Base-by-base conservation (phyloP, 2,113 vertebrate species). In the Gallinago jamesoni region DNA sequence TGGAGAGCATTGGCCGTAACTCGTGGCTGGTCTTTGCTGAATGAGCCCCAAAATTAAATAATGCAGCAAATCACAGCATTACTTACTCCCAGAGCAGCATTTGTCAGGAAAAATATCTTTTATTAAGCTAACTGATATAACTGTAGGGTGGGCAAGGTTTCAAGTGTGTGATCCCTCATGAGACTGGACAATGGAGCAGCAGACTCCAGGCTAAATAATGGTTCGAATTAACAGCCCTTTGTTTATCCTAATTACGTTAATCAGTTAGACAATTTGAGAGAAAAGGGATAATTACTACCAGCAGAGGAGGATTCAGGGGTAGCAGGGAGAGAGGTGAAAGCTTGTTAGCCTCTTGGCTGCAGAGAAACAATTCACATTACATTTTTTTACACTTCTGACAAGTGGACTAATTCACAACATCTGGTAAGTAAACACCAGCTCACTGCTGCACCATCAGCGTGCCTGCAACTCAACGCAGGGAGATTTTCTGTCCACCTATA, bases 241-340 rank as follows among this genome's bases (percentile, higher is more conserved):
- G 81, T 95, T 95, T 83, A 82, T 39, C 50, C 70, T 91, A 94
- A 96, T 96, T 94, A 79, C 87, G 79, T 94, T 75, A 96, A 94
- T 73, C 91, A 91, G 50, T 73, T 53, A 68, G 84, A 66, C 48
- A 94, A 92, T 95, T 94, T 73, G 70, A 94, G 81, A 76, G 53
- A 84, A 75, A 84, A 87, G 68, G 52, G 84, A 53, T 94, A 96
- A 95, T 93, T 97, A 76, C 87, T 85, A 64, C 19, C 77, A 94
- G 27, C 5, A 3, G 68, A 74, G 43, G 30, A 82, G 43, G 50
- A 91, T 87, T 84, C 77, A 60, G 69, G 10, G 23, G 53, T 25
- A 91, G 56, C 45, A 43, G 39, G 39, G 87, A 84, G 48, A 93
- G 94, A 85, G 80, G 74, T 94, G 89, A 95, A 79, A 52, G 64